These are phyloP conservation scores for Tarsius wallacei DNA, from an alignment of 2,797 vertebrate species.

Conservation along the genomic window DNA sequence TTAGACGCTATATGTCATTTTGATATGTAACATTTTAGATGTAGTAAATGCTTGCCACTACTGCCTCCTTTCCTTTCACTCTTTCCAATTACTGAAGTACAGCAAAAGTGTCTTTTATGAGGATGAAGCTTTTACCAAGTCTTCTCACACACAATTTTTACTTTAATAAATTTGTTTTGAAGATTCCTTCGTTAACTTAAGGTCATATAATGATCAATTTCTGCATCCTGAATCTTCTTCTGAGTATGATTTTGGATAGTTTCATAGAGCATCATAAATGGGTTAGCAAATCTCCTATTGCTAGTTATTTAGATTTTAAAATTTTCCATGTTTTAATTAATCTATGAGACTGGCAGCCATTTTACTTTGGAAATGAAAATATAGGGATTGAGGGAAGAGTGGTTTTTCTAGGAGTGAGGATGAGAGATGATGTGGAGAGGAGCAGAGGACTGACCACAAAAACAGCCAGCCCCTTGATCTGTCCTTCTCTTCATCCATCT, in stretches of 20 bases:
- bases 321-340: neutral
- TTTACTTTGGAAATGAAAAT: neutral
- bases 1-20: neutral
- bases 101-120: neutral
- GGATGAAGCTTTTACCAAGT: neutral
- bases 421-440: neutral
- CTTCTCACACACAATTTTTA: neutral
- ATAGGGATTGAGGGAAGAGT: too few species aligned
- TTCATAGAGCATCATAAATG: neutral
- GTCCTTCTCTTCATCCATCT: fast-evolving
- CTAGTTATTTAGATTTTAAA: neutral
- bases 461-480: neutral
- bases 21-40: neutral
- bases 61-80: neutral
- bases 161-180: conserved; percentile 8
- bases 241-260: neutral
- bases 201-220: neutral
- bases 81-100: neutral
- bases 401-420: neutral
- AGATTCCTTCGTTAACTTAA: neutral
- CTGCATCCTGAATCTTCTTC: neutral
- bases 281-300: neutral
- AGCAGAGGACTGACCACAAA: neutral
- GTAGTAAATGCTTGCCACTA: neutral
- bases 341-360: neutral